phyloP scores from a whole-genome alignment of 2,113 vertebrate species.

The Gracilinanus agilis region DNA sequence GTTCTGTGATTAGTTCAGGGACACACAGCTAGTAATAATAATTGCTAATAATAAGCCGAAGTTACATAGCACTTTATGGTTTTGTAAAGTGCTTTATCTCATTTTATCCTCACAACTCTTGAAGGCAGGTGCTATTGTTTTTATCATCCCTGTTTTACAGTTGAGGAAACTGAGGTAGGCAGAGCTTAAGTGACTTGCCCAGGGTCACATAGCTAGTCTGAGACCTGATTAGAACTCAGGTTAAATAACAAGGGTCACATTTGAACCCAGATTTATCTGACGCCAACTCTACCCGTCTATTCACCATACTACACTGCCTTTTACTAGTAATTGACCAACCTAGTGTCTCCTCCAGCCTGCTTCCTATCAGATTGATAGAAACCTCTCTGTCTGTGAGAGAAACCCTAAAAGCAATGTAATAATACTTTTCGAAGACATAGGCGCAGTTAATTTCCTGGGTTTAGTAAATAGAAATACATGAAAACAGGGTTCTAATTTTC shows the following conservation, averaged over 20 bases:
- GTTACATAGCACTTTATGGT: background rate
- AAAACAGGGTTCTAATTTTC: constrained; percentile 44
- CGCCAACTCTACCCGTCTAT: background rate
- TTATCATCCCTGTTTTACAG: background rate
- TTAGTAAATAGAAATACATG: constrained; percentile 53
- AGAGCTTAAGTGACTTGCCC: background rate
- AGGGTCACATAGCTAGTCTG: background rate
- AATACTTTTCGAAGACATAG: constrained; percentile 47
- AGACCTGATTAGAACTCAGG: background rate
- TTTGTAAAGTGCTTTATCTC: background rate
- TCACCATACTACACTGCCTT: background rate
- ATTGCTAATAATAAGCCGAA: background rate
- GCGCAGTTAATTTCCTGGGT: constrained; percentile 34
- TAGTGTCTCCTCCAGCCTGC: background rate
- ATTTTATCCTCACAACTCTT: background rate
- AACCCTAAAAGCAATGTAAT: constrained; percentile 32
- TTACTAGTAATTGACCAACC: background rate
- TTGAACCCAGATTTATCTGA: background rate
- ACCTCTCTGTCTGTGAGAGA: constrained; percentile 22
- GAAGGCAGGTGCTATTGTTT: background rate
- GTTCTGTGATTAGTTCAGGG: background rate
- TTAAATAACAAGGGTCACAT: background rate
- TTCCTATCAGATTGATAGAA: background rate
- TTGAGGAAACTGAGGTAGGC: background rate
- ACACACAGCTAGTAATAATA: background rate